These are phyloP conservation scores for Rhombomys opimus DNA, from an alignment of 2,113 vertebrate species.

Conservation along the genomic window DNA sequence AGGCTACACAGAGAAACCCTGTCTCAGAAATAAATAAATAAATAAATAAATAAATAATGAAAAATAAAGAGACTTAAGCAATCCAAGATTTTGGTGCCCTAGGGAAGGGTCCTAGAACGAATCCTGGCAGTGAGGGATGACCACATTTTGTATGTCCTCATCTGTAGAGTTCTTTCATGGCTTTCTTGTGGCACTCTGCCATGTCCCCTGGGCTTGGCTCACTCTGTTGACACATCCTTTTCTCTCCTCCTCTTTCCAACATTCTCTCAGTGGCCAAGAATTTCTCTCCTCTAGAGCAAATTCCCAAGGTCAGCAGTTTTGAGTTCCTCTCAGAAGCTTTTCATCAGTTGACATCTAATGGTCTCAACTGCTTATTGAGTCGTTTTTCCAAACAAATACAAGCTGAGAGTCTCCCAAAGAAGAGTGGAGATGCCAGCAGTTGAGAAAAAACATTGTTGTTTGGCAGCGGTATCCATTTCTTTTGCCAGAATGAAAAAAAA, in stretches of 20 bases:
- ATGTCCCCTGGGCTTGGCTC: neutral
- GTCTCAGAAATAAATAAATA: too few relatives aligned
- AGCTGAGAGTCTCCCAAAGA: conserved; percentile 38
- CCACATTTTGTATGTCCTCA: neutral
- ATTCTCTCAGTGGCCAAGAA: conserved; percentile 53
- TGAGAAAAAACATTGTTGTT: conserved; percentile 11
- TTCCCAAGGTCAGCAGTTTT: conserved; percentile 50
- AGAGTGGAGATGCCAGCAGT: conserved; percentile 40
- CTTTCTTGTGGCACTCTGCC: conserved; percentile 8
- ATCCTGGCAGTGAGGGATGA: neutral
- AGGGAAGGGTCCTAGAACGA: neutral
- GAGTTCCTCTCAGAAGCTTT: conserved; percentile 46
- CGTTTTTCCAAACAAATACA: conserved; percentile 55
- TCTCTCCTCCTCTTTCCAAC: neutral
- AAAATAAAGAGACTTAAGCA: neutral
- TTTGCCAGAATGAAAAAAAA: neutral
- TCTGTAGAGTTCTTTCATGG: neutral
- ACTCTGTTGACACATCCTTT: neutral
- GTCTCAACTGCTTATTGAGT: conserved; percentile 14
- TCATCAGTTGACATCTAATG: conserved; percentile 26
- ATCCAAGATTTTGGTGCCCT: neutral
- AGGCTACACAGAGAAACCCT: too few relatives aligned
- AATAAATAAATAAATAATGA: too few relatives aligned
- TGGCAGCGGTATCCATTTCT: neutral
- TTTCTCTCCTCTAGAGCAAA: conserved; percentile 34